Base-by-base conservation (phyloP, 2,797 vertebrate genomes). In the Erithacus rubecula region DNA sequence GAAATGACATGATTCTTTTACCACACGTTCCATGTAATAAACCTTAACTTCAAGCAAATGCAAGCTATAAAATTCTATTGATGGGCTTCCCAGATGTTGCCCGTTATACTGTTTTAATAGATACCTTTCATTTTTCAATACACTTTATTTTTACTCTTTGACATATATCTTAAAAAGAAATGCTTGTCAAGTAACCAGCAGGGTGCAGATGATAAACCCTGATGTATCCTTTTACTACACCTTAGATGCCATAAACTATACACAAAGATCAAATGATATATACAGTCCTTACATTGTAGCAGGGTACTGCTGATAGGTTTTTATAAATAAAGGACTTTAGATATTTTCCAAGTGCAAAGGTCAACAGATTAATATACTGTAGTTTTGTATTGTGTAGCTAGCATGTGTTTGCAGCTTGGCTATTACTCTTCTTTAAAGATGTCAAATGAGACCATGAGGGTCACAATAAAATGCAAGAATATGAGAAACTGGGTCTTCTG, bases 1-100 rank as follows among this genome's bases (percentile, higher is more conserved):
- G 93, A 96, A 96, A 94, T 90, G 7, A 94, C 95, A 94, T 85
- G 90, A 96, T 96, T 93, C 58, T 93, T 96, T 94, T 93, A 96
- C 89, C 95, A 95, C 82, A 92, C 88, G 15, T 93, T 95, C 88
- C 79, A 81, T 62, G 87, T 75, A 95, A 92, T 96, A 97, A 97
- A 95, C 43, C 52, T 86, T 87, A 94, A 94, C 67, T 97, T 98
- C 98, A 97, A 97, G 96, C 87, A 96, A 96, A 96, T 96, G 93
- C 83, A 94, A 96, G 95, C 97, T 96, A 96, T 96, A 98, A 98
- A 97, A 97, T 75, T 93, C 72, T 83, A 80, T 90, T 96, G 97
- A 98, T 97, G 95, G 86, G 19, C 89, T 98, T 98, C 96, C 97
- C 98, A 98, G 98, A 98, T 98, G 98, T 97, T 98, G 87, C 94